Conservation (phyloP, 2,888 invertebrate genomes). For the Dendrolimus pini region DNA sequence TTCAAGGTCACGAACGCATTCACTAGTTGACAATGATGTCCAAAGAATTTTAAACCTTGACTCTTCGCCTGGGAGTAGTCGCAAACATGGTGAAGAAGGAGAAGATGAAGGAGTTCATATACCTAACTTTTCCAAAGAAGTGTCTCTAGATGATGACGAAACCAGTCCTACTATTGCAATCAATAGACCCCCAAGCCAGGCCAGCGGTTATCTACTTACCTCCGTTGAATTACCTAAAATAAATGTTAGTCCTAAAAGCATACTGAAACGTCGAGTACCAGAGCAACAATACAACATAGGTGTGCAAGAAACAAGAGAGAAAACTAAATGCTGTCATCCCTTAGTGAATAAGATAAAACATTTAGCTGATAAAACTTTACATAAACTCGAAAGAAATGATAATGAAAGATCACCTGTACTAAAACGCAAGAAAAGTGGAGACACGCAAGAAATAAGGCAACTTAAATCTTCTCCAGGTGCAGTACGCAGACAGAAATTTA, state of each 20-base stretch:
- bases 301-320: constrained; percentile 63
- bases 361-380: constrained; percentile 78
- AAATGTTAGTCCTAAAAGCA: constrained; percentile 68
- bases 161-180: constrained; percentile 41
- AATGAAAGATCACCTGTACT: constrained; percentile 54
- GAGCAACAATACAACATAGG: constrained; percentile 55
- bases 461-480: constrained; percentile 79
- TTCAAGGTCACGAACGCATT: constrained; percentile 62
- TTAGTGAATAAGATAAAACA: constrained; percentile 80
- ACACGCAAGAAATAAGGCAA: constrained; percentile 76
- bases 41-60: constrained; percentile 66
- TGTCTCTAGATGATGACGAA: constrained; percentile 65
- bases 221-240: constrained; percentile 50
- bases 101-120: constrained; percentile 64
- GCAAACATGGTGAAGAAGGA: constrained; percentile 64
- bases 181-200: constrained; percentile 41
- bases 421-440: constrained; percentile 71
- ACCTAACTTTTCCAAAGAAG: constrained; percentile 70
- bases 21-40: constrained; percentile 47
- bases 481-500: constrained; percentile 69
- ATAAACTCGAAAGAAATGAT: constrained; percentile 65
- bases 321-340: constrained; percentile 77
- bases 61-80: constrained; percentile 69
- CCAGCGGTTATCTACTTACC: constrained; percentile 37
- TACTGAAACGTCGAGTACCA: constrained; percentile 69